A percentile compares a stretch with the other conserved stretches of the same genome.
These are phyloP conservation scores for Drosophila emarginata DNA, from an alignment of 2,888 invertebrate genomes.

Conservation along the genomic window DNA sequence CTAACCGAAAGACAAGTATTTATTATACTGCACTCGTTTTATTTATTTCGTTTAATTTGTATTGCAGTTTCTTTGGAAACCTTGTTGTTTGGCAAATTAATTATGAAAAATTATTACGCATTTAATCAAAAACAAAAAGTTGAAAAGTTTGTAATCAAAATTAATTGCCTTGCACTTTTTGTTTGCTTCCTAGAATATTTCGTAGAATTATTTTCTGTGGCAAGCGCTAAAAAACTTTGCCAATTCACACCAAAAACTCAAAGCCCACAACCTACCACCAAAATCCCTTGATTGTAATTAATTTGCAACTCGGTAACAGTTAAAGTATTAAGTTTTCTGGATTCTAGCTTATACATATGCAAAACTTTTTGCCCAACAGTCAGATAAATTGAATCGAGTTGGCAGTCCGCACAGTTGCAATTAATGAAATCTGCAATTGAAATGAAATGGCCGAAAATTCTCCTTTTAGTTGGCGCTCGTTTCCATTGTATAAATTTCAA, in stretches of 20 bases:
- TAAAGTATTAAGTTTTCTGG: neutral
- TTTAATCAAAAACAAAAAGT: conserved; percentile 20
- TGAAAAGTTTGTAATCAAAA: conserved; percentile 23
- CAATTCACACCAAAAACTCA: conserved; percentile 1
- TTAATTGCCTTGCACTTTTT: conserved; percentile 17
- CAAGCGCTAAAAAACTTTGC: conserved; percentile 25
- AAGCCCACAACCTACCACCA: neutral
- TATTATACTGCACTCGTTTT: neutral
- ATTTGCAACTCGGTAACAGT: conserved; percentile 30
- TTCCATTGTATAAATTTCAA: conserved; percentile 59
- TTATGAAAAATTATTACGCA: neutral
- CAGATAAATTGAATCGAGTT: conserved; percentile 54
- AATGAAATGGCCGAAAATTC: conserved; percentile 34
- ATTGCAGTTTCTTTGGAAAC: neutral
- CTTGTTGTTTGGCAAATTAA: neutral
- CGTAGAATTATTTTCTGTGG: conserved; percentile 8
- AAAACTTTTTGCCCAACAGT: conserved; percentile 23
- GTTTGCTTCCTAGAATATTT: neutral
- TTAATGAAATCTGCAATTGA: conserved; percentile 53
- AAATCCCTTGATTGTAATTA: conserved; percentile 34
- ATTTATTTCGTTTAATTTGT: neutral
- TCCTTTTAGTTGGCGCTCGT: conserved; percentile 9
- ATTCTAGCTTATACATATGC: conserved; percentile 23
- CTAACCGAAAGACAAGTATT: neutral
- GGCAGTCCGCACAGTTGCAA: conserved; percentile 47